Evolutionary conservation across 2,888 invertebrate genomes (phyloP).

Genomic region (Eupithecia subfuscata): DNA sequence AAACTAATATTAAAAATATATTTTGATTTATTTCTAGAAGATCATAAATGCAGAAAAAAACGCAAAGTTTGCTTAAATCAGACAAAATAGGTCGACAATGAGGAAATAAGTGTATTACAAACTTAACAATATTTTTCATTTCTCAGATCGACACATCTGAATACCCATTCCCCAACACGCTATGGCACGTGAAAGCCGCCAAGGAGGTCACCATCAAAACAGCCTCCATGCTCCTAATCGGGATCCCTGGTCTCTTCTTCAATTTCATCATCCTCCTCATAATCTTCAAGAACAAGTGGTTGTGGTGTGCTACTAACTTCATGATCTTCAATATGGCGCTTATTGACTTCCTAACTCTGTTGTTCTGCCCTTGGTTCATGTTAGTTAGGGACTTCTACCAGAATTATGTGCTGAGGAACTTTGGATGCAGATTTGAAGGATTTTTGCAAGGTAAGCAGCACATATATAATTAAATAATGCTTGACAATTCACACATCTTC

Average conservation of each 20-base stretch:
- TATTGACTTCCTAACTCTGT: constrained; percentile 86
- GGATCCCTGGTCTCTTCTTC: constrained; percentile 86
- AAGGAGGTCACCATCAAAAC: constrained; percentile 86
- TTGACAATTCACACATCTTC: no score
- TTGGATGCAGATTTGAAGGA: constrained; percentile 91
- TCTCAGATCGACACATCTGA: constrained; percentile 73
- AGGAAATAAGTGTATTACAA: not conserved
- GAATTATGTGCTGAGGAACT: constrained; percentile 88
- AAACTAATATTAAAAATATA: no score
- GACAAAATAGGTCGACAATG: no score
- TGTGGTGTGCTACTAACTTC: constrained; percentile 88
- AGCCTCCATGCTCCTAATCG: constrained; percentile 84
- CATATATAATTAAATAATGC: no score
- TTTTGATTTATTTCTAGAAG: no score
- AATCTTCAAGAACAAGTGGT: constrained; percentile 84
- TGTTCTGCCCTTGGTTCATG: constrained; percentile 90
- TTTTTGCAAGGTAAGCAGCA: constrained; percentile 86
- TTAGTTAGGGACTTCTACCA: constrained; percentile 90
- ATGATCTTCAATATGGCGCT: constrained; percentile 90
- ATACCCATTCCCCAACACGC: constrained; percentile 84
- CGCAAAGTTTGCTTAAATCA: no score
- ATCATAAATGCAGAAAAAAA: no score
- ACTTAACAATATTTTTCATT: not conserved
- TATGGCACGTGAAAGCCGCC: constrained; percentile 86
- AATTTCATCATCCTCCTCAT: constrained; percentile 87